These are phyloP conservation scores for Gallinago jamesoni DNA, from an alignment of 2,113 vertebrate genomes.

Conservation along the genomic window DNA sequence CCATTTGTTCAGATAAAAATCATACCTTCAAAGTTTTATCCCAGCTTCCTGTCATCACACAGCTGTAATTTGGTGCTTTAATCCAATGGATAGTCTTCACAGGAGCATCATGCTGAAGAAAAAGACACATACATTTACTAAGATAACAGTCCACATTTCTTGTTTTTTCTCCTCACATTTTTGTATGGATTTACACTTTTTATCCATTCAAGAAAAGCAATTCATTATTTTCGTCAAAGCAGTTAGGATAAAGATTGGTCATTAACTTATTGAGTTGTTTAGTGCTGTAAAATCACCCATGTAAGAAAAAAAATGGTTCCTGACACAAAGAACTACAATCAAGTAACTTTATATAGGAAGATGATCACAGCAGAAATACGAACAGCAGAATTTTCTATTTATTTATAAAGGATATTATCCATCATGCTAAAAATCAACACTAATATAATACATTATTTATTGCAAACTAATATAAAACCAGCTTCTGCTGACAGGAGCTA, in stretches of 20 bases:
- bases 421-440: not conserved
- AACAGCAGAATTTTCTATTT: not conserved
- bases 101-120: slow-evolving; percentile 90
- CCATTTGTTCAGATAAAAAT: not conserved
- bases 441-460: not conserved
- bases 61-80: slow-evolving; percentile 97
- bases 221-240: not conserved
- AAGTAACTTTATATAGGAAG: not conserved
- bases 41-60: slow-evolving; percentile 98
- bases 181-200: not conserved
- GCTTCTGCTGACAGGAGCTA: not conserved
- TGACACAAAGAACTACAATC: not conserved
- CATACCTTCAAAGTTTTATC: slow-evolving; percentile 96
- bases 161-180: not conserved
- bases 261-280: not conserved
- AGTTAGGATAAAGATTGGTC: not conserved
- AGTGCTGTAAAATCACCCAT: not conserved
- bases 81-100: slow-evolving; percentile 98
- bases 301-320: not conserved
- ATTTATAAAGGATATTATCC: not conserved
- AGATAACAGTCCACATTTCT: not conserved
- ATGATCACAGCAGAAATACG: not conserved
- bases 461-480: not conserved
- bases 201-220: not conserved
- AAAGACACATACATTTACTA: not conserved